These are phyloP conservation scores for Acrobeloides nanus DNA, from an alignment of 2,888 invertebrate genomes.

Conservation along the genomic window DNA sequence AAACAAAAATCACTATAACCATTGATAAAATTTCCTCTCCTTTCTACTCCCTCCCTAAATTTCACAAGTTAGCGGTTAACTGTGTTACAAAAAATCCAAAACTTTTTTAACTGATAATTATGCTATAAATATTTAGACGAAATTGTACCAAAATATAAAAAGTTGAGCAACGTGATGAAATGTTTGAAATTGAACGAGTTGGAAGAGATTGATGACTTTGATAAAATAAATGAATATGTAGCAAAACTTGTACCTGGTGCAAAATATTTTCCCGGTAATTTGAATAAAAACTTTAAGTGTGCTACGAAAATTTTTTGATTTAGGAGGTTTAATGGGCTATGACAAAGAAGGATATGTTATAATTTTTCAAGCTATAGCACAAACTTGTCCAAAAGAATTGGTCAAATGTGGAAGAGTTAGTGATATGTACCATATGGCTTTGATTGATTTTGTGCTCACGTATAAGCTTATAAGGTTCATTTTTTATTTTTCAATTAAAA, in stretches of 20 bases:
- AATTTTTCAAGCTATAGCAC: slow-evolving; percentile 18
- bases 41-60: neutral
- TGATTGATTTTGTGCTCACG: slow-evolving; percentile 33
- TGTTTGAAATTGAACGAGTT: slow-evolving; percentile 19
- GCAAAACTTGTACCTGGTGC: slow-evolving; percentile 25
- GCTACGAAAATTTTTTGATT: too few relatives aligned
- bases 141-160: slow-evolving; percentile 24
- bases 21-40: neutral
- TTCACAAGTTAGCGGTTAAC: too few relatives aligned
- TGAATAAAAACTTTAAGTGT: too few relatives aligned
- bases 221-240: slow-evolving; percentile 31
- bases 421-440: slow-evolving; percentile 31
- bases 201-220: slow-evolving; percentile 18
- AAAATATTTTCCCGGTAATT: slow-evolving; percentile 38
- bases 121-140: slow-evolving; percentile 25
- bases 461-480: slow-evolving; percentile 28
- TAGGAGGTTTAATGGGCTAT: slow-evolving; percentile 25
- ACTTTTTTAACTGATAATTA: too few relatives aligned
- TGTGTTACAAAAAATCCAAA: too few relatives aligned
- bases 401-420: slow-evolving; percentile 34
- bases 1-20: neutral
- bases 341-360: slow-evolving; percentile 24
- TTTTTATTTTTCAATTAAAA: too few relatives aligned
- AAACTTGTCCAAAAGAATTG: slow-evolving; percentile 38
- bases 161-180: slow-evolving; percentile 14